Base-by-base conservation (phyloP, 2,797 vertebrate genomes). In the Girardinus metallicus region DNA sequence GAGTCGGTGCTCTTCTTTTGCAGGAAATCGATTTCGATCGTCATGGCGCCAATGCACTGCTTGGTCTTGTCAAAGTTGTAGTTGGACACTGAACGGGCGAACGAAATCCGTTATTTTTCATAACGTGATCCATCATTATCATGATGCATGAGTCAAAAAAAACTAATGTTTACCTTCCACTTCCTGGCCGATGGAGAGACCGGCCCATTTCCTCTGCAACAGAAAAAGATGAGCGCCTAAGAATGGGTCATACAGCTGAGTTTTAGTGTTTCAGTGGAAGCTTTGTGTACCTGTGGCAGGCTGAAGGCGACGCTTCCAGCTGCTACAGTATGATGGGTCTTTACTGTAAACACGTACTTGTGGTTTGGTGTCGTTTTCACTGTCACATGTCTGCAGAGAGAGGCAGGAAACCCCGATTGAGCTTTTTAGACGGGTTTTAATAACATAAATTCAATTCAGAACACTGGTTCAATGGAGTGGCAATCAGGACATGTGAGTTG, bases 1-100 rank as follows among this genome's bases (percentile, higher is more conserved):
- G 97, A 97, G 93, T 99, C 98, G 0, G 98, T 96, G 80, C 83
- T 99, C 94, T 99, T 99, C 95, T 99, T 99, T 91, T 99, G 98
- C 88, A 99, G 95, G 85, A 99, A 99, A 92, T 99, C 98, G 0
- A 99, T 98, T 94, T 99, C 98, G 8, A 99, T 97, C 23, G 97
- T 99, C 97, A 99, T 97, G 29, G 97, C 96, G 16, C 98, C 98
- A 0, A 98, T 96, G 83, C 98, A 99, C 85, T 99, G 98, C 92
- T 95, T 98, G 39, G 97, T 91, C 94, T 99, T 99, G 96, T 99
- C 98, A 0, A 99, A 99, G 82, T 93, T 97, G 90, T 98, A 99
- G 41, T 96, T 91, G 75, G 95, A 93, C 80, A 99, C 98, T 99
- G 84, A 62, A 36, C 13, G 47, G 29, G 85, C 26, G 75, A 74